Base-by-base conservation (phyloP, 2,113 vertebrate genomes). In the Cinclus mexicanus region DNA sequence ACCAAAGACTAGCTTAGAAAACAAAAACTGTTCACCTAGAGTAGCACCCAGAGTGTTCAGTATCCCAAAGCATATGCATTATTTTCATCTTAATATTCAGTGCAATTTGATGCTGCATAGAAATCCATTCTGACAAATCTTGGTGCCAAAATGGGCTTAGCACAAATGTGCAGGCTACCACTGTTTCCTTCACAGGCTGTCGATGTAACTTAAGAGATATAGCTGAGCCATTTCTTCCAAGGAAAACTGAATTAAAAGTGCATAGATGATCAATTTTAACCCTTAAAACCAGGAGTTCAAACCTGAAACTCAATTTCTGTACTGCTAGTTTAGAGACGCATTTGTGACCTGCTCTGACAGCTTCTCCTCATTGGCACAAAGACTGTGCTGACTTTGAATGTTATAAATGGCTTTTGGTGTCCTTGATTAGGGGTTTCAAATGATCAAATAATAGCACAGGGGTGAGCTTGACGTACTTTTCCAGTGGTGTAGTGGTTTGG, bases 171-270 rank as follows among this genome's bases (percentile, higher is more conserved):
- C 15, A 53, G n/a, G 33, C 7, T 29, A 24, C 6, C 2, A 2
- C 29, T 61, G n/a, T 37, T 47, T 60, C 76, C 41, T 28, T 18
- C 31, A 53, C 2, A 44, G 65, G 21, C 7, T 55, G 29, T 10
- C 61, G 47, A 1, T 12, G 18, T 7, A 83, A 31, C 8, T 50
- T 29, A 11, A 11, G 0, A 74, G 14, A 10, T 17, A 39, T 0
- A 63, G 5, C 8, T 2, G 8, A 68, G 23, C 20, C 8, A 7
- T 29, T 35, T 44, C 46, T 68, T 64, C 28, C 14, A 47, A 26
- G 16, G 15, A 23, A 63, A 77, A 50, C 6, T 13, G 16, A 69
- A 57, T 53, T 64, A 46, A 17, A 70, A 57, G 24, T 16, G 7
- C 22, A 56, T 1, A 24, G 3, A 65, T 22, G 7, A 52, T 39